These are phyloP conservation scores for Calonectris borealis DNA, from an alignment of 2,113 vertebrate genomes.

Conservation along the genomic window DNA sequence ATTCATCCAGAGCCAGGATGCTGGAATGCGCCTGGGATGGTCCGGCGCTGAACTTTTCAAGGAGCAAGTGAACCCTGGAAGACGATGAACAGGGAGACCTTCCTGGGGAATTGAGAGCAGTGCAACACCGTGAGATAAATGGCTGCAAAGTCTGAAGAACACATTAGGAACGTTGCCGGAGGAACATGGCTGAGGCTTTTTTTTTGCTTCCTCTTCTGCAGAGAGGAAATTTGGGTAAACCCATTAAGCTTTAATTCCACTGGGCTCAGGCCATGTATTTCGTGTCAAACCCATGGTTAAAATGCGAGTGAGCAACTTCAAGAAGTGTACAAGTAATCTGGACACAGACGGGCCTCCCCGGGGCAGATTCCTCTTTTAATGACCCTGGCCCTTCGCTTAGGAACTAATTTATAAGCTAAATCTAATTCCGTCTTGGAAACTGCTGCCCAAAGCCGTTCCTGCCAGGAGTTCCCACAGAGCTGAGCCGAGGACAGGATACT, in stretches of 20 bases:
- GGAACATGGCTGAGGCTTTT: neutral
- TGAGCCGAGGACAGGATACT: neutral
- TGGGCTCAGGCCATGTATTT: neutral
- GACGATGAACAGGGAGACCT: neutral
- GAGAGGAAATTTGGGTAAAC: conserved; percentile 8
- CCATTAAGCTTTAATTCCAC: neutral
- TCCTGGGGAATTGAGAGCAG: neutral
- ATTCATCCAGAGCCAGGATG: conserved; percentile 52
- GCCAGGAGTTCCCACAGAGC: conserved; percentile 36
- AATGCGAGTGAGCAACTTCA: neutral
- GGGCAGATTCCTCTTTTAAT: neutral
- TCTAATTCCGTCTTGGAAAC: conserved; percentile 8
- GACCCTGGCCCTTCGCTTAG: neutral
- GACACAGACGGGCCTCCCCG: neutral
- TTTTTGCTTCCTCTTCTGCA: neutral
- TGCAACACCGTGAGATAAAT: neutral
- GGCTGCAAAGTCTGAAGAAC: neutral
- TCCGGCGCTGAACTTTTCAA: conserved; percentile 3
- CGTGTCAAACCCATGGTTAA: neutral
- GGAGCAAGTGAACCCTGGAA: conserved; percentile 63
- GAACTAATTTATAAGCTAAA: conserved; percentile 33
- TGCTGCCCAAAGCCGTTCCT: neutral
- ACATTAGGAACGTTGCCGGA: neutral
- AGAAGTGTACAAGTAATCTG: neutral
- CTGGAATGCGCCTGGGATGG: conserved; percentile 43